Evolutionary conservation across 1,140 invertebrate genomes (phyloP).

Genomic region (Drosophila insularis): DNA sequence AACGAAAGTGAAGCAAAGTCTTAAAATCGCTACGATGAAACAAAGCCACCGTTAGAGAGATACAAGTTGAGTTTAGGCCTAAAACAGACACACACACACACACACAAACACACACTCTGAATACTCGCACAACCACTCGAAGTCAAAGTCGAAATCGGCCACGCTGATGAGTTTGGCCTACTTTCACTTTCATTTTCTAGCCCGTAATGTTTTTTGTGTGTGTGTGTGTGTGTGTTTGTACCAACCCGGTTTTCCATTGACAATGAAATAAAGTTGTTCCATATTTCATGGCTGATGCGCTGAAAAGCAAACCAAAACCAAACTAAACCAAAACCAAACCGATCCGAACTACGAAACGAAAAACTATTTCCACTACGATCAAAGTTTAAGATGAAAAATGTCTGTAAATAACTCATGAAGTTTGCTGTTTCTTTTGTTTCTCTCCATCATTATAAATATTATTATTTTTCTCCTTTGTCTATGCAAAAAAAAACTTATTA

Average conservation of each 20-base stretch:
- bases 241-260: constrained; percentile 68
- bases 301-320: neutral
- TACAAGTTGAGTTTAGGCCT: constrained; percentile 40
- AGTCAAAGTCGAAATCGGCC: constrained; percentile 47
- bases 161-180: constrained; percentile 77
- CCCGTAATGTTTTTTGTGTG: constrained; percentile 45
- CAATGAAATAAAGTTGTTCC: constrained; percentile 77
- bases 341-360: constrained; percentile 13
- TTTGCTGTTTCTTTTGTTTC: neutral
- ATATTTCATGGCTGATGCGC: constrained; percentile 67
- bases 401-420: constrained; percentile 55
- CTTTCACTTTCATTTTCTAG: constrained; percentile 75
- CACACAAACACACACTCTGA: neutral
- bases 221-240: constrained; percentile 3
- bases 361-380: constrained; percentile 41
- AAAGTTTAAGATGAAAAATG: constrained; percentile 38
- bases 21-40: constrained; percentile 25
- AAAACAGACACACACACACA: constrained; percentile 31
- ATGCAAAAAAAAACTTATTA: constrained; percentile 39
- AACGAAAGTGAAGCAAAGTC: constrained; percentile 58
- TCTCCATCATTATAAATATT: neutral
- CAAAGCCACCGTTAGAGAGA: constrained; percentile 23
- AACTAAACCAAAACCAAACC: neutral
- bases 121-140: constrained; percentile 1
- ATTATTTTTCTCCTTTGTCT: constrained; percentile 37